Conservation (phyloP, 2,797 vertebrate genomes). For the Pangasius krempfi region DNA sequence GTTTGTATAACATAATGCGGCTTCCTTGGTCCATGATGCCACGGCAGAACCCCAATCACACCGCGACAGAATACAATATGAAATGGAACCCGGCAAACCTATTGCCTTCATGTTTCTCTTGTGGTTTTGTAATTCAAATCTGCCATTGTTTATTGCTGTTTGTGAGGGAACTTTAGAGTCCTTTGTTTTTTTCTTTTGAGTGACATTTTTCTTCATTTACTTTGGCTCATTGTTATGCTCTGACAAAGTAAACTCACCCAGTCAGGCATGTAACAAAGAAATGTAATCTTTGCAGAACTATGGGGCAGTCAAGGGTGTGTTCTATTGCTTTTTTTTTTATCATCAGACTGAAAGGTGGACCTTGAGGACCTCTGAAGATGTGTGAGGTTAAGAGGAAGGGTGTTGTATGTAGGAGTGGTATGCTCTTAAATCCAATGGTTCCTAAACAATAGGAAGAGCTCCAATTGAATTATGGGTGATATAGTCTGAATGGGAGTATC, state of each 20-base stretch:
- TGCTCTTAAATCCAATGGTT: slow-evolving; percentile 40
- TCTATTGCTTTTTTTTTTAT: slow-evolving; percentile 12
- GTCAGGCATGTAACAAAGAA: slow-evolving; percentile 15
- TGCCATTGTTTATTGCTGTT: slow-evolving; percentile 25
- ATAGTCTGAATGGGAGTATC: slow-evolving; percentile 88
- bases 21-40: slow-evolving; percentile 46
- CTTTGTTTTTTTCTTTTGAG: slow-evolving; percentile 32
- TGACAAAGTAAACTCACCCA: slow-evolving; percentile 23
- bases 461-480: slow-evolving; percentile 93
- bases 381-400: slow-evolving; percentile 18
- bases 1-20: slow-evolving; percentile 57
- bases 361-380: slow-evolving; percentile 12
- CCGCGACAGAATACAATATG: slow-evolving; percentile 39
- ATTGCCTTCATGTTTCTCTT: slow-evolving; percentile 37
- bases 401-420: slow-evolving; percentile 33
- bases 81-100: slow-evolving; percentile 45
- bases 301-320: background rate
- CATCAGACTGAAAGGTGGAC: background rate
- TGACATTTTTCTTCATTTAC: slow-evolving; percentile 15
- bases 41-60: slow-evolving; percentile 28
- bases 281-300: background rate
- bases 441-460: slow-evolving; percentile 50
- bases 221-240: slow-evolving; percentile 15
- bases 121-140: slow-evolving; percentile 47
- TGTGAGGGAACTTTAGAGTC: slow-evolving; percentile 20